Conservation (phyloP, 1,140 invertebrate genomes). For the Neotoxoptera formosana region DNA sequence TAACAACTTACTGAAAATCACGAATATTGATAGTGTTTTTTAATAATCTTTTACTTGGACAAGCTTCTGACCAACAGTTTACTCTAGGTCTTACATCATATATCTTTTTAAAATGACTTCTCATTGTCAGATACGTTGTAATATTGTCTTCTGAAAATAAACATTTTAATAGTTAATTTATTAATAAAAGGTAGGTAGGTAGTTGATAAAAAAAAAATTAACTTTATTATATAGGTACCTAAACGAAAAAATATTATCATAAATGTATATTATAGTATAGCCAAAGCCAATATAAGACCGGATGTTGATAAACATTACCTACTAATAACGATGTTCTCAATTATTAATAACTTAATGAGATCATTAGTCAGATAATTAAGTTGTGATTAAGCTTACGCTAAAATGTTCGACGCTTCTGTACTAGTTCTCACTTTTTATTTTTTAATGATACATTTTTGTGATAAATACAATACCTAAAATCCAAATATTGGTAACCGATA, state of each 20-base stretch:
- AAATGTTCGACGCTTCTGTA: not conserved
- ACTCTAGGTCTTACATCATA: constrained; percentile 26
- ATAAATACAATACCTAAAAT: not conserved
- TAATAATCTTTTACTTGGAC: constrained; percentile 27
- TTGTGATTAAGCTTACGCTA: not conserved
- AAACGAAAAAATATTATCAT: not conserved
- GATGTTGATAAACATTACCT: not conserved
- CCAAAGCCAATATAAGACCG: not conserved
- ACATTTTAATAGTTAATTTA: not conserved
- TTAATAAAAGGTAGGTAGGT: not conserved
- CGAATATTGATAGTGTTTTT: constrained; percentile 39
- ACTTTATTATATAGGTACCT: not conserved
- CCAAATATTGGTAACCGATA: not conserved
- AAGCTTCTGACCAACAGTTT: constrained; percentile 42
- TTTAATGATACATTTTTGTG: too few species aligned
- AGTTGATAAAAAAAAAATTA: not conserved
- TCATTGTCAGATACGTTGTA: constrained; percentile 47
- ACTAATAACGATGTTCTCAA: not conserved
- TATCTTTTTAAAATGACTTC: constrained; percentile 54
- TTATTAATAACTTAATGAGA: not conserved
- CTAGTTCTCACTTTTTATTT: not conserved
- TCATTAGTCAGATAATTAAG: not conserved
- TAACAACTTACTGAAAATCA: constrained; percentile 36
- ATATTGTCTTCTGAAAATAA: constrained; percentile 50
- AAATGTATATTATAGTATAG: not conserved